Evolutionary conservation across 2,113 vertebrate genomes (phyloP), one percentile per base, ranked within the genome.

Genomic region (Corapipo altera): DNA sequence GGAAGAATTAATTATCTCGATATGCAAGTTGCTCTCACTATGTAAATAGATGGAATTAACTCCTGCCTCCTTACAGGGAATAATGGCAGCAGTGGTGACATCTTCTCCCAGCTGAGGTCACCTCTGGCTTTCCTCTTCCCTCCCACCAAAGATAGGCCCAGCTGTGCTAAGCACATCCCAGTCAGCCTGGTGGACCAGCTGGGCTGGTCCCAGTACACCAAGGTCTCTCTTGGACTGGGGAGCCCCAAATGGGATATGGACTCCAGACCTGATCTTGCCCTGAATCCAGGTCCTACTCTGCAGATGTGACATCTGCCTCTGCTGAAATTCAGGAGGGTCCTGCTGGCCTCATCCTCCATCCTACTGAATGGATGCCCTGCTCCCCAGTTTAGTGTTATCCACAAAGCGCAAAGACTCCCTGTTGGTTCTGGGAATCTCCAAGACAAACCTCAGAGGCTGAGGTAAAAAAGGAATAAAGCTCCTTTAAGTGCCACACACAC

Each of bases 61-160:
- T 74, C 15, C 0, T 55, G 35, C 17, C 20, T 66, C 21, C 37
- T 58, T 27, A 9, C 19, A 58, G 52, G 44, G 73, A 59, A 9
- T 22, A 13, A 7, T 54, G 43, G 82, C 64, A 69, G 44, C 0
- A 5, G 27, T 14, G 14, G 48, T n/a, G 49, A 30, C 44, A 20
- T 59, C 44, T 76, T 54, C 64, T 32, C 48, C 10, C 16, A 69
- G 43, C 37, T 70, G 20, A 26, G 39, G 49, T 30, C 20, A 18
- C 21, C 78, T 81, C 22, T 46, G 65, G 39, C 24, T 65, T 65
- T 61, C 39, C 32, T 27, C 37, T 73, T 70, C 59, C 44, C 9
- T 65, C 28, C 22, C 48, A 51, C 21, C 0, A 1, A 59, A 59
- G 32, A 41, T 1, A 39, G 28, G 64, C 18, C 6, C 6, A 3